Evolutionary conservation across 2,888 invertebrate species (phyloP), one percentile per base, ranked within the genome.

Genomic region (Zaprionus bogoriensis): DNA sequence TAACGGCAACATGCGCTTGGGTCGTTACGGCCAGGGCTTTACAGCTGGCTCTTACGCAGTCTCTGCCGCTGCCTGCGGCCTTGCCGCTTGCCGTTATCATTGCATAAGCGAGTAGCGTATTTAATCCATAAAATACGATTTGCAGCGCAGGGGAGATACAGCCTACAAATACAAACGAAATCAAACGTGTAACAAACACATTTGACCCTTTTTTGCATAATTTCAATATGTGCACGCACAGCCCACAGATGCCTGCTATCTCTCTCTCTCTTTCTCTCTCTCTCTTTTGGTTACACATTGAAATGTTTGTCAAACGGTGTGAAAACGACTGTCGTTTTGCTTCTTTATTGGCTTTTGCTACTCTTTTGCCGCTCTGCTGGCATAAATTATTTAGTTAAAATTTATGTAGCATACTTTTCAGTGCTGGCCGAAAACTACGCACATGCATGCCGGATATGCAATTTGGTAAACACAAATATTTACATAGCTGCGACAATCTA

Each of bases 41-140:
- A n/a, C n/a, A n/a, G n/a, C n/a, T n/a, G n/a, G n/a, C n/a, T n/a
- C n/a, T n/a, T n/a, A n/a, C n/a, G n/a, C n/a, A n/a, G n/a, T n/a
- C n/a, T n/a, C n/a, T n/a, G n/a, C n/a, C n/a, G n/a, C n/a, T n/a
- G 57, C 2, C 25, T 50, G 67, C 70, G 28, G 28, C 19, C 9
- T 30, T 7, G 19, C 19, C 9, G 19, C 19, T 50, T 62, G 23
- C 30, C 52, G 63, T 44, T 67, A 52, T 50, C 69, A 69, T 74
- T 81, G 67, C 10, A 51, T 60, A 70, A 75, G 52, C 82, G 54
- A 59, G 42, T 48, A 48, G 64, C 76, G 67, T 65, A 68, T 84
- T 78, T 84, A 65, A 67, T 66, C 64, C 82, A 78, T 81, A 81
- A 81, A 79, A 69, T 78, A 74, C 85, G 78, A 78, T 80, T 84